Evolutionary conservation across 2,888 invertebrate genomes (phyloP).

Genomic region (Bugulina stolonifera): DNA sequence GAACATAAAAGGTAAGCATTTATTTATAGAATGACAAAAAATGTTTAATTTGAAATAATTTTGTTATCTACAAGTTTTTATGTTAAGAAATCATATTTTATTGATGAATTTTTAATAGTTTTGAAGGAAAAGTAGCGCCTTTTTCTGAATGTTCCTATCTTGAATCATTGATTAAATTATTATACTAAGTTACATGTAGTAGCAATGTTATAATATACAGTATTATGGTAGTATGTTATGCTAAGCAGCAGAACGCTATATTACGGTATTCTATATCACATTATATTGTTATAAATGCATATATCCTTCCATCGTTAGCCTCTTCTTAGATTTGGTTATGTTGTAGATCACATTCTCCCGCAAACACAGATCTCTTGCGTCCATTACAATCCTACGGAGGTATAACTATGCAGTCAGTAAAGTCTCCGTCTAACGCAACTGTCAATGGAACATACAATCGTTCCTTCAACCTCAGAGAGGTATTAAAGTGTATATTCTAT

Average conservation of each 20-base stretch:
- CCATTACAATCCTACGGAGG: not conserved
- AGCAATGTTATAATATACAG: no score
- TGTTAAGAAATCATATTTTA: no score
- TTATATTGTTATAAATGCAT: not conserved
- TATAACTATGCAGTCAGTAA: not conserved
- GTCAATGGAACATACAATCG: conserved; percentile 4
- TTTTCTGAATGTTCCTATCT: no score
- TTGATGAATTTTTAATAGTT: no score
- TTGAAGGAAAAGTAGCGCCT: no score
- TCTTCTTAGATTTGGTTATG: no score
- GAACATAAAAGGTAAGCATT: not conserved
- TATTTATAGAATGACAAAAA: not conserved
- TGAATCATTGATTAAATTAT: no score
- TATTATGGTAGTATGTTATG: no score
- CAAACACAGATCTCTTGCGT: not conserved
- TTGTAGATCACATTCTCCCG: conserved; percentile 2
- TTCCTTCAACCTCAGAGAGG: conserved; percentile 11
- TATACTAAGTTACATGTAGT: no score
- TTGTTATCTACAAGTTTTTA: no score
- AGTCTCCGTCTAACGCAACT: not conserved
- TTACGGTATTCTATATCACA: not conserved
- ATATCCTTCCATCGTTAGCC: not conserved
- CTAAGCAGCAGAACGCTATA: not conserved
- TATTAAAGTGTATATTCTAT: not conserved
- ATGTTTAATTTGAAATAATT: no score